These are phyloP conservation scores for Eretmocerus hayati DNA, from an alignment of 2,888 invertebrate species.

Conservation along the genomic window DNA sequence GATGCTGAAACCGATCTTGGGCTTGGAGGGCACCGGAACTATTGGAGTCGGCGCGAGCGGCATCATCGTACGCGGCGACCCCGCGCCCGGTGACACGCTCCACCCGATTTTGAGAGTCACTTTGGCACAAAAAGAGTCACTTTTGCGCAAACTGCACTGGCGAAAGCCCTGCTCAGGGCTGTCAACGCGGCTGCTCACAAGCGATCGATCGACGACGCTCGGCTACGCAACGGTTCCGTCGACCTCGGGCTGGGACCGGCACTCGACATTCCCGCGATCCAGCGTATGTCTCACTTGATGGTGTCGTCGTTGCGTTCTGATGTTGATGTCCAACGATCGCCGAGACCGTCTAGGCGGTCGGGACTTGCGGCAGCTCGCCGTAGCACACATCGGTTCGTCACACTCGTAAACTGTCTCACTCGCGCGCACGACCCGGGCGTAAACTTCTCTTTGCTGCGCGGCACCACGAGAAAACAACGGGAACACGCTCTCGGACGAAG, in stretches of 20 bases:
- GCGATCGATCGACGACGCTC: not conserved
- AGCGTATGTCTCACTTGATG: no score
- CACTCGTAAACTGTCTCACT: no score
- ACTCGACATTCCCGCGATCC: no score
- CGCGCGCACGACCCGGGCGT: no score
- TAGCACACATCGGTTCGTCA: no score
- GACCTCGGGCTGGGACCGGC: no score
- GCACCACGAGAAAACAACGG: not conserved
- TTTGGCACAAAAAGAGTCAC: constrained; percentile 8
- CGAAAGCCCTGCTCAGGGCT: not conserved
- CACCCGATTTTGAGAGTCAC: constrained; percentile 16
- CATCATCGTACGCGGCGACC: constrained; percentile 65
- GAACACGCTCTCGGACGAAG: constrained; percentile 32
- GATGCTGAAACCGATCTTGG: constrained; percentile 91
- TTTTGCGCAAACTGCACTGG: not conserved
- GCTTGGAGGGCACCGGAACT: constrained; percentile 84
- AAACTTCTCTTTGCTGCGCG: no score
- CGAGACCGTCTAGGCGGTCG: no score
- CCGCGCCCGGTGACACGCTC: constrained; percentile 15
- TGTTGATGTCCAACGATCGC: no score
- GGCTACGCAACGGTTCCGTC: constrained; percentile 5
- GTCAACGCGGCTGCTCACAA: not conserved
- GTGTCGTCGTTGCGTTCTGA: no score
- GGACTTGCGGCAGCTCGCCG: no score
- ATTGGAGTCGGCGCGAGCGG: constrained; percentile 91